These are phyloP conservation scores for Garra rufa DNA, from an alignment of 2,113 vertebrate species.

Conservation along the genomic window DNA sequence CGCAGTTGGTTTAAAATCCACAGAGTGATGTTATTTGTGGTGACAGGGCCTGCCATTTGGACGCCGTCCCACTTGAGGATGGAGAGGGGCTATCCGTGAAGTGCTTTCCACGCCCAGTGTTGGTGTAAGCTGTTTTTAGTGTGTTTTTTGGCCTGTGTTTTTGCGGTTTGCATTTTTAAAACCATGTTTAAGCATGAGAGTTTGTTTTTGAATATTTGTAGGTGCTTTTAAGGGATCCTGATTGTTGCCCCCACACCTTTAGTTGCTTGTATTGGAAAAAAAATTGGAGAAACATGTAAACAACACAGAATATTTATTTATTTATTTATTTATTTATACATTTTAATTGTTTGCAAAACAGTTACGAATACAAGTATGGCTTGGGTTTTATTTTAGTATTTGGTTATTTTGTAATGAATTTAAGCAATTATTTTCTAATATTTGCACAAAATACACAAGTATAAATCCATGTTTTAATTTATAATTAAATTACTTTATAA, in stretches of 20 bases:
- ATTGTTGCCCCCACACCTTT: neutral
- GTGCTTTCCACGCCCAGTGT: neutral
- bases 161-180: neutral
- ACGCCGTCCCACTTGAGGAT: conserved; percentile 29
- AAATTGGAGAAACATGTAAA: neutral
- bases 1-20: conserved; percentile 59
- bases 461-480: neutral
- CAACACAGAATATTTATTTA: neutral
- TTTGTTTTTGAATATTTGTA: neutral
- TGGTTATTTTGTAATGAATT: neutral
- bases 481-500: neutral
- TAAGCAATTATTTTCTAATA: neutral
- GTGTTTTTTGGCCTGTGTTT: neutral
- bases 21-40: conserved; percentile 61
- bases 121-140: neutral
- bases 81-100: neutral
- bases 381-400: neutral
- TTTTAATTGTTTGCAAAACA: neutral
- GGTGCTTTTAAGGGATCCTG: neutral
- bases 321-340: neutral
- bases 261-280: neutral
- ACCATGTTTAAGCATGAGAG: neutral
- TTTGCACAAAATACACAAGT: neutral
- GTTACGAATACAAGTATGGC: neutral
- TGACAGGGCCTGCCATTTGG: conserved; percentile 56